Evolutionary conservation across 2,888 invertebrate species (phyloP), one percentile per base, ranked within the genome.

Genomic region (Electrophaes corylata): DNA sequence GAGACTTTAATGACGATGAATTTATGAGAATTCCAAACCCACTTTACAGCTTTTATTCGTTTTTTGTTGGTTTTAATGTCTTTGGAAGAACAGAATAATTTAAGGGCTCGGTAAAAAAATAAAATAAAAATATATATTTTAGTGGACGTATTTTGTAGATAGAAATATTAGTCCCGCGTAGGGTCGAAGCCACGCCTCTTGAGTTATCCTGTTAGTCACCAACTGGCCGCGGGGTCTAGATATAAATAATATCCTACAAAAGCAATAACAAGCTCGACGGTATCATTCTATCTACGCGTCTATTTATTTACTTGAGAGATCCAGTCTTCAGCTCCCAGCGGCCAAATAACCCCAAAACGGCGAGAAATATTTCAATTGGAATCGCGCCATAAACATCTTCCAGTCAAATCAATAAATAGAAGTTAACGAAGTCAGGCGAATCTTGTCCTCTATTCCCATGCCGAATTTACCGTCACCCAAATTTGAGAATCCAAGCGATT

Each of bases 381-480:
- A 60, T 65, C 60, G 62, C 64, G 47, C 65, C 63, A 62, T 65
- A 65, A 65, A 65, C 65, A 65, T 67, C 59, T 62, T 60, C 58
- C 55, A 65, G 56, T 59, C 50, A 65, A 67, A 67, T 67, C 67
- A 67, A 67, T 67, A 67, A 67, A 67, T 65, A 67, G 62, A 65
- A 65, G 55, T 67, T 64, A 67, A 67, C 65, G 54, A 67, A 67
- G 64, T 65, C 67, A 64, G 50, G 57, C 50, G 62, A 65, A 67
- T 67, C 62, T 62, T 62, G 62, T 67, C 65, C 64, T 64, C 62
- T 59, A 60, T 60, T 54, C 50, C 53, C 23, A 46, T 39, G 43
- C 62, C 55, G 48, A 51, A 26, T 29, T 52, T 33, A 23, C 49
- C 16, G 2, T 12, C 37, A 37, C 37, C 37, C 19, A 3, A 16